These are phyloP conservation scores for Eueremaeus valkanovi DNA, from an alignment of 2,888 invertebrate species.

Conservation along the genomic window DNA sequence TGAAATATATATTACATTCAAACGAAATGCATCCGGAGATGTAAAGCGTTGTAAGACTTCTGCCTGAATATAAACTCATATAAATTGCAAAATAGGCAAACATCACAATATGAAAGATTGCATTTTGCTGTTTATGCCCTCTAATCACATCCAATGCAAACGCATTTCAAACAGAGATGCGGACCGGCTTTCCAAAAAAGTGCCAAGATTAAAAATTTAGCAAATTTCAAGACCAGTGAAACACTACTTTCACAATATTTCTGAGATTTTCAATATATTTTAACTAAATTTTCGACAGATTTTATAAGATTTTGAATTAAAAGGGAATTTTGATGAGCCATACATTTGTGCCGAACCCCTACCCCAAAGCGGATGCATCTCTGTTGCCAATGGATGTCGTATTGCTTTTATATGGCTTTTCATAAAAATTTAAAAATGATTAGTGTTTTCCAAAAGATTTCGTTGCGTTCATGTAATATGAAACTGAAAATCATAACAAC, in stretches of 20 bases:
- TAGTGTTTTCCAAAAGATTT: neutral
- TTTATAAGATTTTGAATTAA: too few relatives aligned
- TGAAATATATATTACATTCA: conserved; percentile 11
- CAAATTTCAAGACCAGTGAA: too few relatives aligned
- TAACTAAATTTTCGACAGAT: too few relatives aligned
- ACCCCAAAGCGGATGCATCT: too few relatives aligned
- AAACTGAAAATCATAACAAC: neutral
- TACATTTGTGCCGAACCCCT: too few relatives aligned
- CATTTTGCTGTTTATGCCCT: neutral
- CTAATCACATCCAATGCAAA: neutral
- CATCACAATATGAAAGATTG: conserved; percentile 23
- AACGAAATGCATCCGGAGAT: conserved; percentile 25
- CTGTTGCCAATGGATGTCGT: too few relatives aligned
- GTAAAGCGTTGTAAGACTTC: neutral
- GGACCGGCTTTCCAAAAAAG: too few relatives aligned
- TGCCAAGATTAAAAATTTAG: too few relatives aligned
- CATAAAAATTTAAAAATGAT: conserved; percentile 9
- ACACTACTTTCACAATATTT: too few relatives aligned
- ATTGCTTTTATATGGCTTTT: neutral
- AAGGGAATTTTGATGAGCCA: too few relatives aligned
- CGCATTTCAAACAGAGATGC: neutral
- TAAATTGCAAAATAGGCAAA: conserved; percentile 24
- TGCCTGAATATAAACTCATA: conserved; percentile 6
- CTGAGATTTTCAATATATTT: too few relatives aligned
- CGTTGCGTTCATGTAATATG: neutral